These are phyloP conservation scores for Tupaia chinensis DNA, from an alignment of 2,113 vertebrate species.

Conservation along the genomic window DNA sequence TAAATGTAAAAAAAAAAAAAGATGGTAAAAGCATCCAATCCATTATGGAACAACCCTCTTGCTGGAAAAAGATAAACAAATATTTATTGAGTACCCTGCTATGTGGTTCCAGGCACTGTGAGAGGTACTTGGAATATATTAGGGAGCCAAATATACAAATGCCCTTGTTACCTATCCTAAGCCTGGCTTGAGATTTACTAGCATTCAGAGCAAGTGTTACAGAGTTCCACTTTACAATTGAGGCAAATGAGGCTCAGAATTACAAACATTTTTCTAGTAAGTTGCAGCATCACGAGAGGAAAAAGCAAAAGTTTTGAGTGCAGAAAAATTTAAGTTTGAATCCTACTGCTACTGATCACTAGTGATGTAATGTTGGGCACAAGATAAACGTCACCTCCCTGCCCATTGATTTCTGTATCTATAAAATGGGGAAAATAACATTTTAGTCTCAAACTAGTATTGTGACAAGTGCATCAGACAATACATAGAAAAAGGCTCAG, in stretches of 20 bases:
- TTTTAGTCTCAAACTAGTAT: background rate
- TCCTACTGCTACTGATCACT: background rate
- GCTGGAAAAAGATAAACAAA: background rate
- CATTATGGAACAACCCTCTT: background rate
- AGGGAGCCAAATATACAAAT: background rate
- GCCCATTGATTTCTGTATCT: conserved; percentile 7
- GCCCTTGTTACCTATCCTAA: background rate
- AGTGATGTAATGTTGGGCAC: background rate
- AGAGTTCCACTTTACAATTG: conserved; percentile 20
- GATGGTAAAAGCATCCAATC: background rate
- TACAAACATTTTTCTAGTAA: conserved; percentile 48
- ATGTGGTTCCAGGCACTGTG: background rate
- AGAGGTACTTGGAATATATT: background rate
- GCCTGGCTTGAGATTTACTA: background rate
- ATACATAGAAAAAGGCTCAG: background rate
- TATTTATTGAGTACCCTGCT: background rate
- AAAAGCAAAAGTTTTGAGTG: background rate
- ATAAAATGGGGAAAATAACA: background rate
- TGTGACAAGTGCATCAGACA: conserved; percentile 1
- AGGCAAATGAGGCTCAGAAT: conserved; percentile 6
- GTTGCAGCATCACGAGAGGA: background rate
- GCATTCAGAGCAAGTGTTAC: background rate
- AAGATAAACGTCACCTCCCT: background rate
- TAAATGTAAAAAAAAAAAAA: background rate
- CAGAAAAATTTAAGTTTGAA: background rate